Evolutionary conservation across 2,888 invertebrate genomes (phyloP), one percentile per base, ranked within the genome.

Genomic region (Itoplectis maculator): DNA sequence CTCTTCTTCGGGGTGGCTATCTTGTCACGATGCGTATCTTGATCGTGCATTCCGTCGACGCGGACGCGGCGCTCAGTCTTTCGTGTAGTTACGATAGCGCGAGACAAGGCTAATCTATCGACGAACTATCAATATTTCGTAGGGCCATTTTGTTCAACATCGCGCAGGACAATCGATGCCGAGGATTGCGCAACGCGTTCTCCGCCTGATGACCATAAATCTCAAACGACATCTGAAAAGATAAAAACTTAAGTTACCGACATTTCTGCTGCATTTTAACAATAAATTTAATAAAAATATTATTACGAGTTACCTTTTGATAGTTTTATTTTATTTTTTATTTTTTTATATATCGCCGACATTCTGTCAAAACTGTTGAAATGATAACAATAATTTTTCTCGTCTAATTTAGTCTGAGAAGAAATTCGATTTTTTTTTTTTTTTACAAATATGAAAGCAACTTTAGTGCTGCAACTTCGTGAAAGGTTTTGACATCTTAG

Each of bases 1-100:
- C 85, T 87, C 87, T 68, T 75, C 82, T 82, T 79, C 81, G 83
- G 90, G 91, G 90, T 90, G 90, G 90, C 86, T 88, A 88, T 89
- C 87, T 85, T 83, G 83, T 89, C 86, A 86, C 82, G 84, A 88
- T 69, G 63, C 35, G 23, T 63, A 86, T 89, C 65, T 82, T 61
- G 80, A 79, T 81, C 83, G 56, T 68, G 63, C 82, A 86, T 87
- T 84, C 86, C 84, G 72, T 47, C 49, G 72, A 56, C 69, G 56
- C 35, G 54, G 45, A 78, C 72, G 54, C 73, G n/a, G 72, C 82
- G 65, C 47, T 61, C 29, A 20, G 72, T 80, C 29, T 42, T 40
- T 49, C 59, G 23, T 66, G 45, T 45, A 61, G 29, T 35, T 40
- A 23, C 45, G 61, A 61, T 61, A 15, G 18, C 54, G 51, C 65